Evolutionary conservation across 1,140 invertebrate species (phyloP).

Genomic region (Drosophila parabipectinata): DNA sequence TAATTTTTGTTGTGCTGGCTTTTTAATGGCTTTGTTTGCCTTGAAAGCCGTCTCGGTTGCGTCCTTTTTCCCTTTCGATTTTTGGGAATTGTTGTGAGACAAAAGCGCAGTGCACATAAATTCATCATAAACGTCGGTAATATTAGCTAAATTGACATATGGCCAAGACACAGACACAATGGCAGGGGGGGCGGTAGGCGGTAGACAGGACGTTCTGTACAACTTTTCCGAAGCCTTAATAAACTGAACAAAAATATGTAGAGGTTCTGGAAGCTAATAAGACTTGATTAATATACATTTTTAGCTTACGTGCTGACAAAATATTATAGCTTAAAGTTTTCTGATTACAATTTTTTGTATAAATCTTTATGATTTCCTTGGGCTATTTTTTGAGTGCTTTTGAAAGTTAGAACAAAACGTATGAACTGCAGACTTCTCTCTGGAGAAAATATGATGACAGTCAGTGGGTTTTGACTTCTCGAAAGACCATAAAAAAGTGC

Average conservation of each 20-base stretch:
- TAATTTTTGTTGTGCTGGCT: constrained; percentile 60
- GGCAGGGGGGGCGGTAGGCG: too few relatives aligned
- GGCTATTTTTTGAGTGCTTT: not conserved
- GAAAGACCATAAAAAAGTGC: not conserved
- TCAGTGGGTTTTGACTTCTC: not conserved
- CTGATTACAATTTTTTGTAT: not conserved
- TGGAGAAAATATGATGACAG: not conserved
- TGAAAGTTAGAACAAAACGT: constrained; percentile 8
- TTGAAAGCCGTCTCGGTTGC: constrained; percentile 13
- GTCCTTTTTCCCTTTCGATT: not conserved
- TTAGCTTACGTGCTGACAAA: too few relatives aligned
- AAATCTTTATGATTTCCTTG: not conserved
- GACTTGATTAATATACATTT: too few relatives aligned
- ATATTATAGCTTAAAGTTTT: too few relatives aligned
- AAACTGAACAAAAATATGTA: not conserved
- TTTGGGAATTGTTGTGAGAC: constrained; percentile 18
- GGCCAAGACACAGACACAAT: constrained; percentile 28
- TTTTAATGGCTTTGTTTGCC: constrained; percentile 71
- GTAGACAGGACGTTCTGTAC: not conserved
- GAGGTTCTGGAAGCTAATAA: not conserved
- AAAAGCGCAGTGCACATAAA: constrained; percentile 68
- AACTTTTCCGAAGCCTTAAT: constrained; percentile 20
- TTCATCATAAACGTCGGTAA: constrained; percentile 73
- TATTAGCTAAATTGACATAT: constrained; percentile 75
- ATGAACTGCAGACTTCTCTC: constrained; percentile 11